Evolutionary conservation across 2,113 vertebrate species (phyloP), one percentile per base, ranked within the genome.

Genomic region (Mesoclemmys tuberculata): DNA sequence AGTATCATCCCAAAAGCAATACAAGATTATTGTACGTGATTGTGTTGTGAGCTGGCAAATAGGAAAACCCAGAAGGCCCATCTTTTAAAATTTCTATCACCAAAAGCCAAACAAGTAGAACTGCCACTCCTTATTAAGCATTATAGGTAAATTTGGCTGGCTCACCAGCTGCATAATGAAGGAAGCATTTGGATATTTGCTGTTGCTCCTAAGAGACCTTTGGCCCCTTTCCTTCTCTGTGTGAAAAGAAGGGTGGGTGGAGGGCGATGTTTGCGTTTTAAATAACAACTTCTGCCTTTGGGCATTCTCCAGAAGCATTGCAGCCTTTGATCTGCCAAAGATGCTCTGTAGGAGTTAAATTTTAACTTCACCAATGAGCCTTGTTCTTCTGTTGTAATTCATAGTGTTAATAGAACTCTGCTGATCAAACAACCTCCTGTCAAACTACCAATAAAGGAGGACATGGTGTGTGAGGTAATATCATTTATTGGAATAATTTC

Each of bases 261-360:
- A 90, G 90, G 3, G n/a, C 3, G 18, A 13, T 89, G 26, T 46
- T 68, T 54, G 11, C 82, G 56, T 94, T 83, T 93, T 61, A 92
- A 79, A 49, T 79, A 88, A 78, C 19, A 87, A 22, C 35, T 4
- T 24, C 86, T 90, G 81, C 92, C 75, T 80, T 55, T 84, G 58
- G 87, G 49, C 64, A 5, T 77, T 95, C 48, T 91, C 51, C 38
- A 80, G 46, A 61, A 91, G 35, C 2, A 1, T 86, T 74, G 88
- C 51, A 61, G 74, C 92, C 88, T 93, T 90, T 93, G 90, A 92
- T 71, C 38, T 84, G 94, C 51, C 61, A 41, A 46, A 74, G 58
- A n/a, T 13, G 26, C 90, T 92, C 88, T 93, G 52, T 84, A 93
- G 88, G 85, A 95, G 41, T 71, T 91, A 92, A 92, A 94, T 83